These are phyloP conservation scores for Pinctada fucata DNA, from an alignment of 2,888 invertebrate genomes.

Conservation along the genomic window DNA sequence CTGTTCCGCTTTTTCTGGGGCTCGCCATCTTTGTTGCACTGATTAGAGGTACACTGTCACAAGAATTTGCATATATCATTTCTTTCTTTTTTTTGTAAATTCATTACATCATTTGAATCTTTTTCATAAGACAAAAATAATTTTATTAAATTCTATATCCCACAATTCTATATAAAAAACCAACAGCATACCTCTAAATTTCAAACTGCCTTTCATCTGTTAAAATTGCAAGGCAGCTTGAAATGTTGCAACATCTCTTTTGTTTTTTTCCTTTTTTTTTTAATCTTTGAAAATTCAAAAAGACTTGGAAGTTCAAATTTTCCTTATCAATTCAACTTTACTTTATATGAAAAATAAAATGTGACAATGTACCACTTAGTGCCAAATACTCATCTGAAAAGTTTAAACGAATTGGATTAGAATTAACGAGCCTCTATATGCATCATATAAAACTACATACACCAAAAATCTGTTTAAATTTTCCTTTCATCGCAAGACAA, in stretches of 20 bases:
- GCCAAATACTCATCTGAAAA: conserved; percentile 29
- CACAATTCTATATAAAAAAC: no score
- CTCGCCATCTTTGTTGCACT: conserved; percentile 28
- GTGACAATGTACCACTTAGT: conserved; percentile 45
- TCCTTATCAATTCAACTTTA: no score
- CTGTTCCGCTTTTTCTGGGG: conserved; percentile 1
- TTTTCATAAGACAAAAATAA: no score
- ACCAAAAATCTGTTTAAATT: no score
- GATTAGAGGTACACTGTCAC: conserved; percentile 42
- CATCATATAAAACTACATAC: no score
- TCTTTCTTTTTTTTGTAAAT: no score
- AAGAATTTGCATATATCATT: no score
- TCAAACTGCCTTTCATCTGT: background rate
- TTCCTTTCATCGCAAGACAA: no score
- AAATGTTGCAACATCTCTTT: conserved; percentile 10
- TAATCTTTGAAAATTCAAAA: background rate
- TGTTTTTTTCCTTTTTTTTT: conserved; percentile 17
- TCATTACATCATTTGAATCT: no score
- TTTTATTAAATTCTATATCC: no score
- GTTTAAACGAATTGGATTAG: background rate
- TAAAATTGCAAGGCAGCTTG: background rate
- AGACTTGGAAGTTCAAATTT: no score
- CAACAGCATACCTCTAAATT: background rate
- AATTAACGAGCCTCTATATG: background rate
- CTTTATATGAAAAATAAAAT: background rate